Evolutionary conservation across 2,113 vertebrate species (phyloP).

Genomic region (Oxyura jamaicensis): DNA sequence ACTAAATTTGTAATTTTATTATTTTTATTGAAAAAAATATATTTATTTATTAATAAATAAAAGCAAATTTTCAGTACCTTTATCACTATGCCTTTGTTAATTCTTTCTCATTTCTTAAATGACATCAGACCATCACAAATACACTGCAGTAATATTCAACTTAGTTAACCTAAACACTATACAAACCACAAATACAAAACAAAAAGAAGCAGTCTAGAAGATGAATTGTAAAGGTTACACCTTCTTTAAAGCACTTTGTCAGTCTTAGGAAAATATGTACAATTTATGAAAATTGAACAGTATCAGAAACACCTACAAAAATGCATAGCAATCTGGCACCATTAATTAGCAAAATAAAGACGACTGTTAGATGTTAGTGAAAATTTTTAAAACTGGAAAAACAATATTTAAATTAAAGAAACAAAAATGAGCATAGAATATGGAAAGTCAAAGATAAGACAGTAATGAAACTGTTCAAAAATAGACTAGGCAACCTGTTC

Average conservation of each 20-base stretch:
- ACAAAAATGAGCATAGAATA: neutral
- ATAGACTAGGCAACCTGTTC: too few species aligned
- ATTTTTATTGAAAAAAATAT: neutral
- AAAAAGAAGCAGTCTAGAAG: neutral
- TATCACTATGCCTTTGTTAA: neutral
- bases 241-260: neutral
- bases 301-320: neutral
- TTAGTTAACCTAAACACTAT: neutral
- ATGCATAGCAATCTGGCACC: neutral
- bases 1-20: neutral
- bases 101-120: neutral
- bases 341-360: neutral
- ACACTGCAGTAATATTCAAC: neutral
- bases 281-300: neutral
- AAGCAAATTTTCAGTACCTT: neutral
- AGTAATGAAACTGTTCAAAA: neutral
- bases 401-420: neutral
- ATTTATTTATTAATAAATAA: too few species aligned
- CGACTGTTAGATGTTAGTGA: neutral
- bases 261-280: neutral
- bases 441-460: neutral
- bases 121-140: neutral
- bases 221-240: neutral
- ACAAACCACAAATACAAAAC: neutral
- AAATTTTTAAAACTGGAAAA: neutral